Evolutionary conservation across 2,113 vertebrate genomes (phyloP).

Genomic region (Pollimyrus isidori): DNA sequence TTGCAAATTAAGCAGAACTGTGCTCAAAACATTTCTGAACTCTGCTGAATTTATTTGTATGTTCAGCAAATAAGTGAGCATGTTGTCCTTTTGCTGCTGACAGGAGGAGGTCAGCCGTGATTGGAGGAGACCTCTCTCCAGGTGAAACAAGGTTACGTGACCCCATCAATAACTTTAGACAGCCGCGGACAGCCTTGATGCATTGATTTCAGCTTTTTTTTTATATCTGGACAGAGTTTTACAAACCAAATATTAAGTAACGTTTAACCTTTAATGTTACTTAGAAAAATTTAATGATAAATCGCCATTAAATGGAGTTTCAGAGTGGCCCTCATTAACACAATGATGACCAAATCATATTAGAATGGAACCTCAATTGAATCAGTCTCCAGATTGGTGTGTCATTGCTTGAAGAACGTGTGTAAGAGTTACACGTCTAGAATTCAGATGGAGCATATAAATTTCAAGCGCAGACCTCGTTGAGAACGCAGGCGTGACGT

Average conservation of each 20-base stretch:
- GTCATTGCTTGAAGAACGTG: neutral
- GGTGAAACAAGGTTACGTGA: neutral
- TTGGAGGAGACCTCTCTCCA: neutral
- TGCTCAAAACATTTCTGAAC: neutral
- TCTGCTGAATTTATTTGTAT: conserved; percentile 1
- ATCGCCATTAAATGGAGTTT: neutral
- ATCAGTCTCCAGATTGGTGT: neutral
- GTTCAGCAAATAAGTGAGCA: neutral
- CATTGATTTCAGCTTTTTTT: neutral
- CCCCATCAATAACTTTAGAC: neutral
- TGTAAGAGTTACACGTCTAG: neutral
- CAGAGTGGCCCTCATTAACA: neutral
- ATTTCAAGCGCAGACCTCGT: neutral
- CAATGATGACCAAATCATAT: neutral
- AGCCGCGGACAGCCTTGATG: neutral
- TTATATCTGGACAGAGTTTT: neutral
- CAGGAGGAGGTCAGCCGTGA: neutral
- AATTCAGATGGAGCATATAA: neutral
- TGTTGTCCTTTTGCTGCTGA: neutral
- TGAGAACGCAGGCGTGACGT: neutral
- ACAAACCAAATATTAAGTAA: neutral
- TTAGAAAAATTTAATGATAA: neutral
- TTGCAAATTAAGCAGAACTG: conserved; percentile 1
- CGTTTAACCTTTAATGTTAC: conserved; percentile 1
- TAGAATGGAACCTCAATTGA: neutral